phyloP scores from a whole-genome alignment of 2,113 vertebrate species.

The Gambusia affinis region DNA sequence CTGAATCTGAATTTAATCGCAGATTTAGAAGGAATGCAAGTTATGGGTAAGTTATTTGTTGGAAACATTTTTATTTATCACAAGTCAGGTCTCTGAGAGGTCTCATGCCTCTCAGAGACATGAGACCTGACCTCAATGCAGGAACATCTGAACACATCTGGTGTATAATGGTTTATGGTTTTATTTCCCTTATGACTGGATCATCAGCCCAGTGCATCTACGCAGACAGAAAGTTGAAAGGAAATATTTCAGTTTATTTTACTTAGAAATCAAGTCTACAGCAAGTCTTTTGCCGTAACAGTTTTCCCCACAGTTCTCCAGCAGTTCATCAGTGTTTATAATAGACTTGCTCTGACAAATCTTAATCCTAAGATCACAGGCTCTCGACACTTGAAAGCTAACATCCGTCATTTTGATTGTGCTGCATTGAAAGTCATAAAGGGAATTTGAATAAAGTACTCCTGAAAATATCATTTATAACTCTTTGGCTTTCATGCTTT shows the following conservation, averaged over 20 bases:
- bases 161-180: background rate
- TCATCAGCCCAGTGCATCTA: background rate
- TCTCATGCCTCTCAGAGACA: too few species aligned
- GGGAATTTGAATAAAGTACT: conserved; percentile 12
- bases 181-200: background rate
- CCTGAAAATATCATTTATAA: conserved; percentile 15
- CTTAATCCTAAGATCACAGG: background rate
- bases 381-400: conserved; percentile 25
- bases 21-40: too few species aligned
- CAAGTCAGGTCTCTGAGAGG: too few species aligned
- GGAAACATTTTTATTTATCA: too few species aligned
- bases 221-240: background rate
- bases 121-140: background rate
- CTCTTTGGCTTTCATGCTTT: conserved; percentile 15
- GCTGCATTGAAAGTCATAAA: conserved; percentile 12
- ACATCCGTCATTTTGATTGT: conserved; percentile 35
- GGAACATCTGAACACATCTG: too few species aligned
- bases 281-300: background rate
- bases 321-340: conserved; percentile 9
- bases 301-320: background rate
- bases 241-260: background rate
- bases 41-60: too few species aligned
- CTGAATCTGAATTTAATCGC: too few species aligned
- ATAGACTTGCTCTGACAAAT: conserved; percentile 19
- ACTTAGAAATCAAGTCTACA: background rate